Evolutionary conservation across 1,140 invertebrate genomes (phyloP).

Genomic region (Zaprionus camerounensis): DNA sequence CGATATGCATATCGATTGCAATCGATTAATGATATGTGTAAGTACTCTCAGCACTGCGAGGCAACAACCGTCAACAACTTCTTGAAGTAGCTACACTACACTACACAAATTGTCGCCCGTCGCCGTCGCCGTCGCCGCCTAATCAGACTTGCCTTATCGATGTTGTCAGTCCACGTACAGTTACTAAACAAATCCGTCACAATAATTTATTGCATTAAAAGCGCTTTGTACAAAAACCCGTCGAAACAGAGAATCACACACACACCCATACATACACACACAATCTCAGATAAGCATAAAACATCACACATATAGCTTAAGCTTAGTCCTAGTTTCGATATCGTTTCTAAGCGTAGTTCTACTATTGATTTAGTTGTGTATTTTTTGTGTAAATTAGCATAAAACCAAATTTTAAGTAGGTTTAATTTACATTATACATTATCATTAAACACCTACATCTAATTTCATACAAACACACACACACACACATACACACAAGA

Average conservation of each 20-base stretch:
- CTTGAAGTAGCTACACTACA: constrained; percentile 43
- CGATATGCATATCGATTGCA: constrained; percentile 26
- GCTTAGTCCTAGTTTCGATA: constrained; percentile 64
- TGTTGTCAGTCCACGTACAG: constrained; percentile 53
- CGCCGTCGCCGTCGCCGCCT: constrained; percentile 55
- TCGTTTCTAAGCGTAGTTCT: constrained; percentile 70
- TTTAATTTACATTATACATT: constrained; percentile 55
- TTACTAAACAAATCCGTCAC: constrained; percentile 67
- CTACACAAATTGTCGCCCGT: neutral
- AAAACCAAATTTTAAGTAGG: constrained; percentile 81
- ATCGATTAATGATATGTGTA: constrained; percentile 35
- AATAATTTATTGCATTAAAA: constrained; percentile 48
- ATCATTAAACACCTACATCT: constrained; percentile 48
- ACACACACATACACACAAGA: constrained; percentile 45
- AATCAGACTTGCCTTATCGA: constrained; percentile 68
- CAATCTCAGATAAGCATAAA: constrained; percentile 40
- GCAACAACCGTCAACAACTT: constrained; percentile 59
- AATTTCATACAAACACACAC: constrained; percentile 48
- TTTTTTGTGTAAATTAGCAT: constrained; percentile 80
- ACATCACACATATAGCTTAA: constrained; percentile 62
- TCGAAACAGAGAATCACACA: constrained; percentile 17
- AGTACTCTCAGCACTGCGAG: constrained; percentile 27
- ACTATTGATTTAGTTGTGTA: constrained; percentile 65
- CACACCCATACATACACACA: constrained; percentile 32
- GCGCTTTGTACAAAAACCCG: constrained; percentile 50